Evolutionary conservation across 2,113 vertebrate species (phyloP).

Genomic region (Uria lomvia): DNA sequence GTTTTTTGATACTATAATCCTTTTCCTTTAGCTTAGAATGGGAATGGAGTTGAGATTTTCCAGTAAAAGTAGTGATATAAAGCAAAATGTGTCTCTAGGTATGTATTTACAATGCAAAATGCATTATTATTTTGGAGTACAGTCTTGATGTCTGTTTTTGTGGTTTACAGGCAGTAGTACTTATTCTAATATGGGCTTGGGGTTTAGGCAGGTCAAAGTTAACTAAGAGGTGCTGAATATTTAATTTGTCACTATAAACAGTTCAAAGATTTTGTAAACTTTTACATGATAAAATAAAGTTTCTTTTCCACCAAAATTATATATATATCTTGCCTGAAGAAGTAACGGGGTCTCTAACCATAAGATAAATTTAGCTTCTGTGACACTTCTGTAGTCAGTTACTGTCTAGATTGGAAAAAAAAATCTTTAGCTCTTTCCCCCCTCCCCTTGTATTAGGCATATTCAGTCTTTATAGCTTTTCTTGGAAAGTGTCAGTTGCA

Average conservation of each 20-base stretch:
- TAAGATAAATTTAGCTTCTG: background rate
- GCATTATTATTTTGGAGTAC: background rate
- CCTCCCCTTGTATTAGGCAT: fast-evolving
- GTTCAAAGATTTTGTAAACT: background rate
- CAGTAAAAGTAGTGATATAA: background rate
- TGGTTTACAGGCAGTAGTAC: background rate
- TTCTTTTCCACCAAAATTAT: background rate
- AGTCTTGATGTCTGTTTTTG: background rate
- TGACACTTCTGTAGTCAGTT: background rate
- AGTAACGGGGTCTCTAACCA: background rate
- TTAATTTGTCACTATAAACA: background rate
- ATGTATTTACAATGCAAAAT: background rate
- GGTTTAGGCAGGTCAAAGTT: background rate
- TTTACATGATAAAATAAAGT: background rate
- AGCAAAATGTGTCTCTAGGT: background rate
- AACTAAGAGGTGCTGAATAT: background rate
- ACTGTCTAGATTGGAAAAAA: background rate
- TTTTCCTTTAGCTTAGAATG: background rate
- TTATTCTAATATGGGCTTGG: background rate
- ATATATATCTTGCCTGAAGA: background rate
- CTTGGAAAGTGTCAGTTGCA: background rate
- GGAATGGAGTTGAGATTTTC: background rate
- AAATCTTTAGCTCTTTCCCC: background rate
- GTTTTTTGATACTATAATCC: fast-evolving
- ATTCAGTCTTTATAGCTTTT: background rate